A percentile compares a stretch with the other conserved stretches of the same genome.
Evolutionary conservation across 1,140 invertebrate genomes (phyloP).

Genomic region (Platorchestia sp.): DNA sequence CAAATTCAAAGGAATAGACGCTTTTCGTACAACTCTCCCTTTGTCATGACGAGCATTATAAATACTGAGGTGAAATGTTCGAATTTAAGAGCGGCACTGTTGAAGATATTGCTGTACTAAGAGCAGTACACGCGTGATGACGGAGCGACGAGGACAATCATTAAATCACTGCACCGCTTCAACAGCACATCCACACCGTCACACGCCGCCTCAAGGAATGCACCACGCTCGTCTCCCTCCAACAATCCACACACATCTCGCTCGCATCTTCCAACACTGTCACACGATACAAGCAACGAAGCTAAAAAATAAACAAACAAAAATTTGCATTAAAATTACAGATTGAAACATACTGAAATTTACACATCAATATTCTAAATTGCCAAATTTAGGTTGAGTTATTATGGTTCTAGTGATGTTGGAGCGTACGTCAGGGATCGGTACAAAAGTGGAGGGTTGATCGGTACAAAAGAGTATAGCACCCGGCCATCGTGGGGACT

Average conservation of each 20-base stretch:
- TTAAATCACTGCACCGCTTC: background rate
- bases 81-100: background rate
- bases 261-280: background rate
- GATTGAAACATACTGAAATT: constrained; percentile 45
- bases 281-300: constrained; percentile 12
- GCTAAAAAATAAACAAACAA: background rate
- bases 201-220: constrained; percentile 3
- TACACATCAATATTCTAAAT: constrained; percentile 19
- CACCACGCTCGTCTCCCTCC: background rate
- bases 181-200: background rate
- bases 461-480: background rate
- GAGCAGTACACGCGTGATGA: background rate
- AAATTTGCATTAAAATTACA: background rate
- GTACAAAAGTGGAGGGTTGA: background rate
- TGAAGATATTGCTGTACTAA: background rate
- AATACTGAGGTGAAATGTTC: background rate
- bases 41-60: background rate
- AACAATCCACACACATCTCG: background rate
- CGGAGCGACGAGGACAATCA: constrained; percentile 17
- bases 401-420: background rate
- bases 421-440: background rate
- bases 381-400: background rate
- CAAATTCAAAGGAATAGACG: background rate
- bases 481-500: background rate
- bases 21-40: background rate